Evolutionary conservation across 2,888 invertebrate species (phyloP).

Genomic region (Orgyia antiqua): DNA sequence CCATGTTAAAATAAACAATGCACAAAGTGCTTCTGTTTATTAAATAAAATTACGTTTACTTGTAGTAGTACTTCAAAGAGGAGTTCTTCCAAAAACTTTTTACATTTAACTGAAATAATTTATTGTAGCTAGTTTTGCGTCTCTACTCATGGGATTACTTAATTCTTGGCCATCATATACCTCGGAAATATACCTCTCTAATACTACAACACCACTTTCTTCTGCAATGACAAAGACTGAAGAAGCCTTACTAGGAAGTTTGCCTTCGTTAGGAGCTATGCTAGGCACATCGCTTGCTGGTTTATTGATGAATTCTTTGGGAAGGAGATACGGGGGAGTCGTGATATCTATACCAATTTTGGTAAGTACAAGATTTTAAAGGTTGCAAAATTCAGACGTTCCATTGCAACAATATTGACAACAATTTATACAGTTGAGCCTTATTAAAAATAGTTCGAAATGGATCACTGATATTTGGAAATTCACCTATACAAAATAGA

Average conservation of each 20-base stretch:
- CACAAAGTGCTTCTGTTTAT: too few species aligned
- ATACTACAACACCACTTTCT: slow-evolving; percentile 37
- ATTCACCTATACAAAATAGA: too few species aligned
- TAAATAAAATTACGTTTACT: too few species aligned
- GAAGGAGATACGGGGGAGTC: slow-evolving; percentile 38
- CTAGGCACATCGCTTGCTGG: slow-evolving; percentile 37
- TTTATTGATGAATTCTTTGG: slow-evolving; percentile 36
- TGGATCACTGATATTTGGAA: too few species aligned
- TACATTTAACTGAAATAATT: too few species aligned
- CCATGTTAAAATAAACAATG: too few species aligned
- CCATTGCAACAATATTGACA: too few species aligned
- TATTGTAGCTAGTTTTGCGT: slow-evolving; percentile 6
- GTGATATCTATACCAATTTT: slow-evolving; percentile 67
- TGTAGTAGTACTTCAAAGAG: too few species aligned
- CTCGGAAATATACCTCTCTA: slow-evolving; percentile 37
- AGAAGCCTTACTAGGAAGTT: slow-evolving; percentile 40
- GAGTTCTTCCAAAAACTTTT: too few species aligned
- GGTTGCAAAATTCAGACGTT: too few species aligned
- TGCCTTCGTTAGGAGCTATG: slow-evolving; percentile 46
- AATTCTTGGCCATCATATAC: slow-evolving; percentile 57
- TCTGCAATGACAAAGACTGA: slow-evolving; percentile 45
- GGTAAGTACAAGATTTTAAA: slow-evolving; percentile 44
- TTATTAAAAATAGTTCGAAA: too few species aligned
- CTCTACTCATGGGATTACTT: slow-evolving; percentile 35
- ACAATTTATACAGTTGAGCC: too few species aligned